These are phyloP conservation scores for Argyrosomus japonicus DNA, from an alignment of 2,113 vertebrate species.

Conservation along the genomic window DNA sequence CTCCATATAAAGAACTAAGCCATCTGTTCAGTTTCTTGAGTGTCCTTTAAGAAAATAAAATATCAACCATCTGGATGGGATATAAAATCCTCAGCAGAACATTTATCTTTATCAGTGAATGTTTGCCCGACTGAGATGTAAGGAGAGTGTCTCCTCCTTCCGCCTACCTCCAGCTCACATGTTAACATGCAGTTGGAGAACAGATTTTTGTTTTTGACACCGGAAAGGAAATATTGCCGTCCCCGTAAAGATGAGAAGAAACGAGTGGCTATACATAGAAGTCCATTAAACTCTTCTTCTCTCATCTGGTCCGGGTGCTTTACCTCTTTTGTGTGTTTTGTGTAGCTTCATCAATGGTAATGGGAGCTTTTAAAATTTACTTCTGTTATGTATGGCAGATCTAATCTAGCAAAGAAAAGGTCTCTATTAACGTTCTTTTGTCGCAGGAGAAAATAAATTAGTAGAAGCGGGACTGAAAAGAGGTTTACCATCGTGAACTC, in stretches of 20 bases:
- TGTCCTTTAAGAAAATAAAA: constrained; percentile 56
- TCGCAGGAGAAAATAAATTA: neutral
- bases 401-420: neutral
- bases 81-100: constrained; percentile 49
- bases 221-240: neutral
- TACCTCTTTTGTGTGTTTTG: neutral
- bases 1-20: constrained; percentile 41
- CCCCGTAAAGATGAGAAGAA: neutral
- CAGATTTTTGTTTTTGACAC: neutral
- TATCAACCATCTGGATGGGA: constrained; percentile 65
- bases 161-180: neutral
- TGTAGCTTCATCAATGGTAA: neutral
- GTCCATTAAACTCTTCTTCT: neutral
- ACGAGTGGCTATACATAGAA: neutral
- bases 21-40: constrained; percentile 55
- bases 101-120: constrained; percentile 55
- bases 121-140: constrained; percentile 1
- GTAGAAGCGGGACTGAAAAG: neutral
- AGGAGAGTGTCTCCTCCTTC: neutral
- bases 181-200: neutral
- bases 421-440: neutral
- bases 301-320: neutral
- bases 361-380: constrained; percentile 5
- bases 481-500: neutral
- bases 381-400: neutral